Percentiles rank a stretch among this genome's conserved stretches.
Evolutionary conservation across 2,888 invertebrate species (phyloP).

Genomic region (Endomychus coccineus): DNA sequence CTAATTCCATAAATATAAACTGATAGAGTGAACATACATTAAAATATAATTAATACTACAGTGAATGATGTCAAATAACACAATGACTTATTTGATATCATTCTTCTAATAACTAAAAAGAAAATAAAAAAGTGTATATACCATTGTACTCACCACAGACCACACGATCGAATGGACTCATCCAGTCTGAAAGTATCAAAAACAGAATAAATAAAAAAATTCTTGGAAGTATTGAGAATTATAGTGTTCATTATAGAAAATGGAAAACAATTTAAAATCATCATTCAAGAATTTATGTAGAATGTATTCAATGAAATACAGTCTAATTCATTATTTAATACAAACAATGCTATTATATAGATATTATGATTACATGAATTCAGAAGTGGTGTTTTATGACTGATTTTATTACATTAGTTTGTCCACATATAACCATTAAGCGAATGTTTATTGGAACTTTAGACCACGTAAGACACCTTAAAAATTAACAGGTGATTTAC

Average conservation of each 20-base stretch:
- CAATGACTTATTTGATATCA: too few species aligned
- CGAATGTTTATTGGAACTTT: slow-evolving; percentile 39
- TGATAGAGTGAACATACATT: too few species aligned
- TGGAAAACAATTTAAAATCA: too few species aligned
- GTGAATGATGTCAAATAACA: too few species aligned
- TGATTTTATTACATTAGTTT: slow-evolving; percentile 42
- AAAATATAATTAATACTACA: too few species aligned
- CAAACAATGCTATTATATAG: slow-evolving; percentile 20
- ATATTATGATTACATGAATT: slow-evolving; percentile 14
- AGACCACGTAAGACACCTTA: slow-evolving; percentile 24
- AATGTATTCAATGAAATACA: too few species aligned
- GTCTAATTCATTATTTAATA: slow-evolving; percentile 17
- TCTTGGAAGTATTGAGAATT: too few species aligned
- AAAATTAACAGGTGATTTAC: slow-evolving; percentile 18
- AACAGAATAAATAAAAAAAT: slow-evolving; percentile 1
- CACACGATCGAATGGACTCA: slow-evolving; percentile 90
- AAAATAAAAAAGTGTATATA: slow-evolving; percentile 58
- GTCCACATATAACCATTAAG: slow-evolving; percentile 40
- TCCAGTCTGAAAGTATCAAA: slow-evolving; percentile 76
- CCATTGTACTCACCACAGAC: slow-evolving; percentile 90
- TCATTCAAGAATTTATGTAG: too few species aligned
- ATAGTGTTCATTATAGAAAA: too few species aligned
- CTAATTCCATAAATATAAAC: too few species aligned
- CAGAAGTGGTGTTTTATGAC: slow-evolving; percentile 36
- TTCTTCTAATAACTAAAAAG: slow-evolving; percentile 30